phyloP scores from a whole-genome alignment of 2,888 invertebrate species.

The Leucoptera coffeella region DNA sequence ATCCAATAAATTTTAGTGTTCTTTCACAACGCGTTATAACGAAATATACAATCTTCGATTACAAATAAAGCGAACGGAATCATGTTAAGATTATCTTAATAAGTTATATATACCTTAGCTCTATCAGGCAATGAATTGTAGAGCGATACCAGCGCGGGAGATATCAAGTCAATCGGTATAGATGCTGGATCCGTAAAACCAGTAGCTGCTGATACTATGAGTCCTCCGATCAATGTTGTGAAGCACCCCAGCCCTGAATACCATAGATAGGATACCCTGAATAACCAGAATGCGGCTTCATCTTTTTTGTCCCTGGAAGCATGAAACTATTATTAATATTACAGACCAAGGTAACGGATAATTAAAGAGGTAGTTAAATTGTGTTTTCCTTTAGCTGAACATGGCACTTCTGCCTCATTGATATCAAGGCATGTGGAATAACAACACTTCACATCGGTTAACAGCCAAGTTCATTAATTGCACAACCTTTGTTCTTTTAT shows the following conservation, averaged over 20 bases:
- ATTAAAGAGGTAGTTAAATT: background rate
- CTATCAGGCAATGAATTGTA: slow-evolving; percentile 40
- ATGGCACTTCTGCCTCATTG: no score
- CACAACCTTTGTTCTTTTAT: no score
- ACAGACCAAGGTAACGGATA: background rate
- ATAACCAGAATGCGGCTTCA: slow-evolving; percentile 46
- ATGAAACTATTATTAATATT: background rate
- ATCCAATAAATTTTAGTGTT: no score
- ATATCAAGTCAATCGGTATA: slow-evolving; percentile 61
- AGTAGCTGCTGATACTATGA: slow-evolving; percentile 64
- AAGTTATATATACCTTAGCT: slow-evolving; percentile 42
- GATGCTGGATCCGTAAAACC: slow-evolving; percentile 56
- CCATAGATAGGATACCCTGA: slow-evolving; percentile 84
- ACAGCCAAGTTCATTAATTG: no score
- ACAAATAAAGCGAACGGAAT: no score
- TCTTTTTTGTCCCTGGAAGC: slow-evolving; percentile 7
- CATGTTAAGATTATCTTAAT: no score
- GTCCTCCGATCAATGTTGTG: slow-evolving; percentile 66
- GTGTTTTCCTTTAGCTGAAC: no score
- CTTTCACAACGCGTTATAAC: no score
- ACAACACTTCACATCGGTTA: no score
- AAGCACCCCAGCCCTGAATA: slow-evolving; percentile 78
- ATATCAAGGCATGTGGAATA: no score
- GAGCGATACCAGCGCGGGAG: slow-evolving; percentile 58
- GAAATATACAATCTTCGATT: no score